Evolutionary conservation across 2,888 invertebrate genomes (phyloP).

Genomic region (Drosophila anomalipes): DNA sequence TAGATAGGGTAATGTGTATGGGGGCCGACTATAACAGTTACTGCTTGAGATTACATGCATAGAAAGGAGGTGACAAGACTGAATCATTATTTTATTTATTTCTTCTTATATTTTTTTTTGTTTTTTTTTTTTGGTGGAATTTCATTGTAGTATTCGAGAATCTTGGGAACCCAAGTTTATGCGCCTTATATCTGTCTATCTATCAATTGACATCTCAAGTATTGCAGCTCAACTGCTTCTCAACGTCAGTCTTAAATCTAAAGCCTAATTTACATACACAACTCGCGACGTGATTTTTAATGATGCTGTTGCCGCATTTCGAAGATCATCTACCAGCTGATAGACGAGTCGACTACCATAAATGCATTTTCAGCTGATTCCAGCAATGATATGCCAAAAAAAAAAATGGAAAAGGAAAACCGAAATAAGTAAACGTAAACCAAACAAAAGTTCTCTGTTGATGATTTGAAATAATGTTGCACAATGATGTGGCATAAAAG

Average conservation of each 20-base stretch:
- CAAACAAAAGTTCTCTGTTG: constrained; percentile 58
- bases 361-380: constrained; percentile 59
- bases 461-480: constrained; percentile 72
- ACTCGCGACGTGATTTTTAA: constrained; percentile 50
- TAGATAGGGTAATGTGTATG: constrained; percentile 74
- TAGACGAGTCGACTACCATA: constrained; percentile 29
- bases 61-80: constrained; percentile 2
- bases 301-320: constrained; percentile 66
- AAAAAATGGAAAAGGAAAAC: neutral
- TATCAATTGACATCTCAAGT: constrained; percentile 64
- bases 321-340: constrained; percentile 47
- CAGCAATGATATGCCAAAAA: constrained; percentile 69
- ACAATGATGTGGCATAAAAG: constrained; percentile 73
- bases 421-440: constrained; percentile 25
- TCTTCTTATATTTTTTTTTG: neutral
- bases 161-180: constrained; percentile 10
- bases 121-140: neutral
- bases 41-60: constrained; percentile 48
- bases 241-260: constrained; percentile 35
- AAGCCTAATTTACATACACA: constrained; percentile 74
- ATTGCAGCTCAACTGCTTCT: constrained; percentile 33
- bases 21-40: constrained; percentile 50
- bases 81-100: neutral
- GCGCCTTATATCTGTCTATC: constrained; percentile 28
- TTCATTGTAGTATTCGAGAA: constrained; percentile 1